Percentiles rank a stretch among this genome's conserved stretches.
These are phyloP conservation scores for Calliopum simillimum DNA, from an alignment of 2,888 invertebrate genomes.

Conservation along the genomic window DNA sequence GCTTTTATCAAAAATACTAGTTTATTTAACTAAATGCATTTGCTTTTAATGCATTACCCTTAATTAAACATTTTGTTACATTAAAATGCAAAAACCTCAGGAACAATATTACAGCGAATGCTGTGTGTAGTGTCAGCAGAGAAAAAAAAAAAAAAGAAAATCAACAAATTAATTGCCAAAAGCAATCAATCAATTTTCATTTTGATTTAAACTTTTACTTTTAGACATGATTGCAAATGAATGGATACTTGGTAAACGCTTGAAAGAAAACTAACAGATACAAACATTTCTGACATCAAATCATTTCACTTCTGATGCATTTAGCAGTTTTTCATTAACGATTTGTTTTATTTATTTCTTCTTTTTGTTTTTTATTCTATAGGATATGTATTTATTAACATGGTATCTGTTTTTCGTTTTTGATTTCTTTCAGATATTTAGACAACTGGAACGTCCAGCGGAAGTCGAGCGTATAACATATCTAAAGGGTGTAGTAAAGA, in stretches of 20 bases:
- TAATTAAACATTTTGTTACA: too few relatives aligned
- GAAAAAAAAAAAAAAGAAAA: neutral
- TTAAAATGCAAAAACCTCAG: neutral
- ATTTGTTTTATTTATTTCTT: neutral
- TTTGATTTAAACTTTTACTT: conserved; percentile 23
- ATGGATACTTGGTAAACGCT: conserved; percentile 25
- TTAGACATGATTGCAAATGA: conserved; percentile 40
- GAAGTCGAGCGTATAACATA: conserved; percentile 77
- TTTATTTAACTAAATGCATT: too few relatives aligned
- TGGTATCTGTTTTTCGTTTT: too few relatives aligned
- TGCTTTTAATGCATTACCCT: too few relatives aligned
- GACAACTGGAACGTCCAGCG: conserved; percentile 81
- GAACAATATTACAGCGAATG: neutral
- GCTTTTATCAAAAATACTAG: too few relatives aligned
- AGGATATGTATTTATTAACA: conserved; percentile 8
- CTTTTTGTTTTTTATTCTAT: conserved; percentile 1
- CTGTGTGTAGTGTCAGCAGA: neutral
- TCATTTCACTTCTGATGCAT: too few relatives aligned
- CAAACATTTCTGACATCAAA: neutral
- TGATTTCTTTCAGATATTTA: conserved; percentile 74
- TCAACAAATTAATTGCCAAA: conserved; percentile 22
- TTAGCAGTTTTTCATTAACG: neutral
- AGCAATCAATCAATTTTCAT: conserved; percentile 47
- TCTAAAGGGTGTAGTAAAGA: conserved; percentile 72
- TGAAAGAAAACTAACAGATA: conserved; percentile 32